Evolutionary conservation across 2,113 vertebrate species (phyloP).

Genomic region (Conger conger): DNA sequence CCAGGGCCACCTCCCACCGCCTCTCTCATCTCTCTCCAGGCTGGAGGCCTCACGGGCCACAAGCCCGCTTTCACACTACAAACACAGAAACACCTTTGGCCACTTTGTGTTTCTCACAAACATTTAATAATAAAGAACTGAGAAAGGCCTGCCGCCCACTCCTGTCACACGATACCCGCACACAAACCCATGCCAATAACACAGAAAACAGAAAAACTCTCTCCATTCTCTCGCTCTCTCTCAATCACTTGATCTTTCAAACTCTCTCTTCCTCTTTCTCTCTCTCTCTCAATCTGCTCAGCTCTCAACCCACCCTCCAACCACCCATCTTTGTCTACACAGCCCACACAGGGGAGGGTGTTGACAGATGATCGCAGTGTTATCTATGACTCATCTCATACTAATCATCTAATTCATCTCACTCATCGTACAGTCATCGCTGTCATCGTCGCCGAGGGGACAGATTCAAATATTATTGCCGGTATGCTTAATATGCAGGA

Average conservation of each 20-base stretch:
- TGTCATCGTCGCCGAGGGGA: not conserved
- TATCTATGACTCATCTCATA: not conserved
- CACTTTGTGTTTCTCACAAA: not conserved
- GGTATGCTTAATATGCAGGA: not conserved
- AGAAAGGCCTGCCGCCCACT: not conserved
- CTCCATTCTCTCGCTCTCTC: not conserved
- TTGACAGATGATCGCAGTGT: not conserved
- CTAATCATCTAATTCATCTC: not conserved
- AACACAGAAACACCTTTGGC: not conserved
- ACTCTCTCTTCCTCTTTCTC: not conserved
- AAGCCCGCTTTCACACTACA: not conserved
- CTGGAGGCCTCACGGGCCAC: not conserved
- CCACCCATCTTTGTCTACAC: no score
- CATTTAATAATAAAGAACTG: not conserved
- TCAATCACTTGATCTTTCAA: not conserved
- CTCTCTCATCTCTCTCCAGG: not conserved
- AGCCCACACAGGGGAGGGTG: not conserved
- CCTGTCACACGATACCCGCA: not conserved
- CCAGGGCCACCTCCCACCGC: not conserved
- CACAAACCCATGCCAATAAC: not conserved
- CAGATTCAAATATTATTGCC: not conserved
- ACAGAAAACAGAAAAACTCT: not conserved
- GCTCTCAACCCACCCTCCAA: no score
- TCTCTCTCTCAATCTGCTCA: not conserved
- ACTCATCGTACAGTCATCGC: no score